Evolutionary conservation across 2,888 invertebrate species (phyloP), one percentile per base, ranked within the genome.

Genomic region (Caenorhabditis virilis): DNA sequence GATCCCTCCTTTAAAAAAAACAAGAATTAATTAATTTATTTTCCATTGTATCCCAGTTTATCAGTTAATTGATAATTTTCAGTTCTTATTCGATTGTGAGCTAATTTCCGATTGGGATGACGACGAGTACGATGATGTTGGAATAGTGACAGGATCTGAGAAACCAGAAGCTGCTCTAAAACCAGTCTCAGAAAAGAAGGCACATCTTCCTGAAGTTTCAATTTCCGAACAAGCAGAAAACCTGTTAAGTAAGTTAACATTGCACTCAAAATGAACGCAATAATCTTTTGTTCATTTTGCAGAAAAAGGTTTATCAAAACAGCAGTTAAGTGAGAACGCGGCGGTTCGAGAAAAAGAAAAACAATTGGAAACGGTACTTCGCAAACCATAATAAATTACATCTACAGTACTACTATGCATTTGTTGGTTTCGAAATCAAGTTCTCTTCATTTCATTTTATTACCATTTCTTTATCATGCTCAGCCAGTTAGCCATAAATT

Each of bases 51-150:
- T n/a, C n/a, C n/a, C n/a, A n/a, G n/a, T n/a, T n/a, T n/a, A n/a
- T n/a, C n/a, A n/a, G n/a, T n/a, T n/a, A n/a, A n/a, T n/a, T n/a
- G n/a, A n/a, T n/a, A n/a, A n/a, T n/a, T 30, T 64, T 30, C 38
- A 72, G 69, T 77, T 77, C 49, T 60, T 77, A 15, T 75, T 77
- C 64, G 77, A 77, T 39, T 77, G 77, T 35, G 77, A 77, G 45
- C 47, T 77, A 4, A 72, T 77, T 38, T 76, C 75, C 33, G 73
- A 76, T 25, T 77, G 74, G 53, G 58, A 62, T 15, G 73, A 66
- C 13, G 77, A 77, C 25, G 70, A 74, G 11, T 55, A 63, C 25
- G 68, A 62, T 18, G 58, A 62, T 16, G 51, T 53, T n/a, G 67
- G 66, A 13, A 53, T 57, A 5, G 57, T 66, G 18, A 43, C 48